These are phyloP conservation scores for Adelphocoris suturalis DNA, from an alignment of 2,888 invertebrate genomes.

Conservation along the genomic window DNA sequence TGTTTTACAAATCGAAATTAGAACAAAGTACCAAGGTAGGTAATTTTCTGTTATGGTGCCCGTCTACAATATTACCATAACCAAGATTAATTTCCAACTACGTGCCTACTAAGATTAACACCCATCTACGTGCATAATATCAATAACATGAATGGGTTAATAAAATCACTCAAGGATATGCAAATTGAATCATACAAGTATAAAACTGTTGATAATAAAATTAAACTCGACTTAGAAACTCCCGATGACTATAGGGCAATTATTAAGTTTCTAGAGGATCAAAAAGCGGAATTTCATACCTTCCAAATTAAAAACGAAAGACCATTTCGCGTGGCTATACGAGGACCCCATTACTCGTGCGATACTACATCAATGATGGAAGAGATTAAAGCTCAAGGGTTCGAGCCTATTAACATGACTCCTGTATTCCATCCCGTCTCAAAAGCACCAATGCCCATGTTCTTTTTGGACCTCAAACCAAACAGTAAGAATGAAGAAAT, in stretches of 20 bases:
- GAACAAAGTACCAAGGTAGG: too few species aligned
- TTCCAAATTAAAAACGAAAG: constrained; percentile 54
- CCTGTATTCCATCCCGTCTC: constrained; percentile 45
- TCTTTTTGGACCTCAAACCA: too few species aligned
- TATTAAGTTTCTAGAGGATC: background rate
- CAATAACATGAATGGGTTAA: constrained; percentile 39
- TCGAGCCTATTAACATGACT: constrained; percentile 41
- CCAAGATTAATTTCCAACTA: too few species aligned
- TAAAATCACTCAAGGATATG: background rate
- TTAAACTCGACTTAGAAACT: constrained; percentile 43
- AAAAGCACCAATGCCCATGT: constrained; percentile 26
- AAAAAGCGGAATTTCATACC: constrained; percentile 55
- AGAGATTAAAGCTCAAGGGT: constrained; percentile 40
- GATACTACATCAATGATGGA: constrained; percentile 42
- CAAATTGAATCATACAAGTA: constrained; percentile 15
- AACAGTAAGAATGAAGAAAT: constrained; percentile 45
- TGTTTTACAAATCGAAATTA: too few species aligned
- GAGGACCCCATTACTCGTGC: constrained; percentile 38
- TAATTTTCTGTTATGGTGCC: too few species aligned
- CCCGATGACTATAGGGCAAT: constrained; percentile 33
- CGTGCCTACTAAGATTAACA: too few species aligned
- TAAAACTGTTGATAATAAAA: constrained; percentile 59
- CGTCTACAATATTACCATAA: too few species aligned
- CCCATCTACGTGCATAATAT: constrained; percentile 15
- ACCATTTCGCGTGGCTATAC: constrained; percentile 39